Conservation (phyloP, 2,888 invertebrate genomes). For the Cactoblastis cactorum region DNA sequence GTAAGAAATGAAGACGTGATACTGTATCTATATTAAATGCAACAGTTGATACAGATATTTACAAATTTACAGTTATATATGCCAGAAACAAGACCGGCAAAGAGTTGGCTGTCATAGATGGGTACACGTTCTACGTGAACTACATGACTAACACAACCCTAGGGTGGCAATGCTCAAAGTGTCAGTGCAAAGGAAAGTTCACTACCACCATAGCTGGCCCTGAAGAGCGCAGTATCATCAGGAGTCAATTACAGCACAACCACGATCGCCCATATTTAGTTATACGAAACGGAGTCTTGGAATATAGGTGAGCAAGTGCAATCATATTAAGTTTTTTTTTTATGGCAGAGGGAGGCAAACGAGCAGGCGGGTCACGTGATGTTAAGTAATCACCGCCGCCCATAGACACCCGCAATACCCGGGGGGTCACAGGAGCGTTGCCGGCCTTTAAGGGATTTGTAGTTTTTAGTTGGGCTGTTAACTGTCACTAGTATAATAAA, state of each 20-base stretch:
- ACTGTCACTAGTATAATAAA: too few species aligned
- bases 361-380: too few species aligned
- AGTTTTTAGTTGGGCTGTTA: too few species aligned
- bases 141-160: background rate
- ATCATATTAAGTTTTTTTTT: background rate
- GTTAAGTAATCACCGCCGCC: too few species aligned
- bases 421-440: too few species aligned
- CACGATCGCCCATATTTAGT: conserved; percentile 20
- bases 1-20: too few species aligned
- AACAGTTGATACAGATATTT: too few species aligned
- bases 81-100: background rate
- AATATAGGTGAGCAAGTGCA: background rate
- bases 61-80: background rate
- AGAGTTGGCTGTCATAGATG: conserved; percentile 11
- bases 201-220: background rate
- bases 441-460: too few species aligned
- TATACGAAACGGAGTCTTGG: conserved; percentile 17
- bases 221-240: background rate
- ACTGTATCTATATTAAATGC: too few species aligned
- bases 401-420: too few species aligned
- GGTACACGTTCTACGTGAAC: conserved; percentile 20
- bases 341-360: background rate
- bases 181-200: conserved; percentile 17
- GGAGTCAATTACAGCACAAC: conserved; percentile 16
- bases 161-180: conserved; percentile 17